Conservation (phyloP, 2,113 vertebrate species). For the Amphiprion ocellaris region DNA sequence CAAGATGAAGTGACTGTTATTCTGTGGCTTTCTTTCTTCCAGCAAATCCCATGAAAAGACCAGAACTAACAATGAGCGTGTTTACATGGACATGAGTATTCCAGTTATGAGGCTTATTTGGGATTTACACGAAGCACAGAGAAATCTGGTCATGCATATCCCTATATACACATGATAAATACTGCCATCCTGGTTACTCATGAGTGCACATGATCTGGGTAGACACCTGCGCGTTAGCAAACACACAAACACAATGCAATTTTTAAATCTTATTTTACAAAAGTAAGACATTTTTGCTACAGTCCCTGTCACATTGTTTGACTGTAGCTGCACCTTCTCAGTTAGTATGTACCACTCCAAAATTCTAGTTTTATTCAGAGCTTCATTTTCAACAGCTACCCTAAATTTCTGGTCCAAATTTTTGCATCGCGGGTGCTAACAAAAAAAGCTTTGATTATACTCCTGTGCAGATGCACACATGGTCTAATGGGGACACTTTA, state of each 20-base stretch:
- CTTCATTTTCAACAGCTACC: no score
- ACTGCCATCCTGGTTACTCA: background rate
- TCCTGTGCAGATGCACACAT: no score
- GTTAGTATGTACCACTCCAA: no score
- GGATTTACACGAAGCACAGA: background rate
- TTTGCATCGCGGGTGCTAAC: no score
- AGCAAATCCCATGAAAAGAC: slow-evolving; percentile 12
- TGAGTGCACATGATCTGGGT: background rate
- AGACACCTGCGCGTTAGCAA: background rate
- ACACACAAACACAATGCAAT: background rate
- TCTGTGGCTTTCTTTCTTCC: background rate
- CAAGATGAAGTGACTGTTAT: slow-evolving; percentile 2
- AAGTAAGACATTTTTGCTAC: no score
- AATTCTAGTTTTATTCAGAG: no score
- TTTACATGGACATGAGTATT: background rate
- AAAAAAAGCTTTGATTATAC: no score
- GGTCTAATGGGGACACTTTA: no score
- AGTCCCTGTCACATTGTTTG: no score
- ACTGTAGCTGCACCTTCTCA: no score
- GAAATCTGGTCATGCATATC: slow-evolving; percentile 1
- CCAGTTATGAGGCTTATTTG: background rate
- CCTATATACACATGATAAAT: background rate
- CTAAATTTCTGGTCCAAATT: no score
- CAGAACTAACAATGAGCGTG: slow-evolving; percentile 4
- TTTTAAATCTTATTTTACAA: background rate